A percentile compares a stretch with the other conserved stretches of the same genome.
These are phyloP conservation scores for Gallinago stenura DNA, from an alignment of 2,797 vertebrate genomes.

Conservation along the genomic window DNA sequence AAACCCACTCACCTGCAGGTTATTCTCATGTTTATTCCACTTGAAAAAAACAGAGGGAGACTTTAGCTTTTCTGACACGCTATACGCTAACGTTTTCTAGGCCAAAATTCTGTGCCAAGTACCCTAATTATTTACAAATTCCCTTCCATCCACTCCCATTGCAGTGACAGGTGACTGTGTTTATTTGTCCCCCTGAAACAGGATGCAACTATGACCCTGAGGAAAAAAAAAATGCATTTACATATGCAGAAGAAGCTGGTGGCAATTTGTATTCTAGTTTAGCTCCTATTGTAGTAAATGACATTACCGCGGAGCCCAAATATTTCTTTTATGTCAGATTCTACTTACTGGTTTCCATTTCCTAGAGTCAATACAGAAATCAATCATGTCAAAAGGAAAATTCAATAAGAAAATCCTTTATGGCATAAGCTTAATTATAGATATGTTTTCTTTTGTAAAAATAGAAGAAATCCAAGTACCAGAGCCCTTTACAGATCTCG, in stretches of 20 bases:
- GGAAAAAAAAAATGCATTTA: conserved; percentile 34
- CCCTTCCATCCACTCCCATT: conserved; percentile 8
- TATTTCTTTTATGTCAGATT: conserved; percentile 69
- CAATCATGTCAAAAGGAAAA: conserved; percentile 73
- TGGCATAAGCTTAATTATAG: conserved; percentile 70
- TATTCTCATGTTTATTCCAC: conserved; percentile 51
- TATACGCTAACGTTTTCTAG: background rate
- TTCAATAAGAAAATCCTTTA: conserved; percentile 72
- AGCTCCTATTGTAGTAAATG: conserved; percentile 59
- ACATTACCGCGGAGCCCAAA: conserved; percentile 49
- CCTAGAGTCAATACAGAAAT: conserved; percentile 75
- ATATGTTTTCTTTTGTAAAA: conserved; percentile 64
- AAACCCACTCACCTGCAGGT: conserved; percentile 36
- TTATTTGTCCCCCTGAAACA: conserved; percentile 55
- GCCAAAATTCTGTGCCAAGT: conserved; percentile 29
- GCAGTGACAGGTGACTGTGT: conserved; percentile 33
- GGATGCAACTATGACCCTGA: conserved; percentile 4
- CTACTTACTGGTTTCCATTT: conserved; percentile 73
- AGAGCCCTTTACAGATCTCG: conserved; percentile 30
- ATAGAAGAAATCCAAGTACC: conserved; percentile 45
- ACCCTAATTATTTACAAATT: conserved; percentile 42
- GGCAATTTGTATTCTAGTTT: conserved; percentile 53
- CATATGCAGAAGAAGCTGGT: conserved; percentile 48
- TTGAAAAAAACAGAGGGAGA: background rate
- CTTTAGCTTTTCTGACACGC: background rate